These are phyloP conservation scores for Mesoligia furuncula DNA, from an alignment of 2,888 invertebrate genomes.

Conservation along the genomic window DNA sequence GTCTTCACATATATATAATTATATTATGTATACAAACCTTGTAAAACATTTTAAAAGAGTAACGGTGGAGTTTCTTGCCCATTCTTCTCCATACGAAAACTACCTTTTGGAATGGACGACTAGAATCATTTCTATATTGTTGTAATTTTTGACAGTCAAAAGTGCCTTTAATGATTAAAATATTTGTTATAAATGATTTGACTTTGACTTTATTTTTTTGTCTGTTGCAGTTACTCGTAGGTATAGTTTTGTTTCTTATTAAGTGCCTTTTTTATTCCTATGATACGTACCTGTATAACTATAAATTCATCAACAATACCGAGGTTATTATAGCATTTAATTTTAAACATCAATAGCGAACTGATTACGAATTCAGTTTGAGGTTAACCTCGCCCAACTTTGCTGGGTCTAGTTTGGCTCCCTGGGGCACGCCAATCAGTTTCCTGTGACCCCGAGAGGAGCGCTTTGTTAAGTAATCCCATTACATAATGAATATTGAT, in stretches of 20 bases:
- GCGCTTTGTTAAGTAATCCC: constrained; percentile 13
- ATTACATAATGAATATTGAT: constrained; percentile 37
- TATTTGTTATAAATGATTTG: too few relatives aligned
- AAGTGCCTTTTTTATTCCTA: background rate
- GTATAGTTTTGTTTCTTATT: background rate
- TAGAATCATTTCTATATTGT: too few relatives aligned
- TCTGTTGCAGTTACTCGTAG: background rate
- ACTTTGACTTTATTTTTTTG: too few relatives aligned
- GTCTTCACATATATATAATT: too few relatives aligned
- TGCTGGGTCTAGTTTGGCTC: constrained; percentile 21
- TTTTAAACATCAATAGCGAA: constrained; percentile 10
- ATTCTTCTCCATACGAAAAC: too few relatives aligned
- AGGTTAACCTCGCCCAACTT: constrained; percentile 23
- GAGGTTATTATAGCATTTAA: constrained; percentile 7
- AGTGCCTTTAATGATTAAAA: too few relatives aligned
- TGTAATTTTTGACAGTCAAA: too few relatives aligned
- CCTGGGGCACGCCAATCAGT: constrained; percentile 44
- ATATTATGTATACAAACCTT: too few relatives aligned
- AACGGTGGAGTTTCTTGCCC: too few relatives aligned
- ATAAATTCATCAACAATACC: background rate
- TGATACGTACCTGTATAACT: background rate
- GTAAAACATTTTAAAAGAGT: too few relatives aligned
- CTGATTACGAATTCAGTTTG: constrained; percentile 48
- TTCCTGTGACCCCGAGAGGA: background rate
- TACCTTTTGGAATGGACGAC: too few relatives aligned